Base-by-base conservation (phyloP, 2,888 invertebrate species). In the Thymelicus lineola region DNA sequence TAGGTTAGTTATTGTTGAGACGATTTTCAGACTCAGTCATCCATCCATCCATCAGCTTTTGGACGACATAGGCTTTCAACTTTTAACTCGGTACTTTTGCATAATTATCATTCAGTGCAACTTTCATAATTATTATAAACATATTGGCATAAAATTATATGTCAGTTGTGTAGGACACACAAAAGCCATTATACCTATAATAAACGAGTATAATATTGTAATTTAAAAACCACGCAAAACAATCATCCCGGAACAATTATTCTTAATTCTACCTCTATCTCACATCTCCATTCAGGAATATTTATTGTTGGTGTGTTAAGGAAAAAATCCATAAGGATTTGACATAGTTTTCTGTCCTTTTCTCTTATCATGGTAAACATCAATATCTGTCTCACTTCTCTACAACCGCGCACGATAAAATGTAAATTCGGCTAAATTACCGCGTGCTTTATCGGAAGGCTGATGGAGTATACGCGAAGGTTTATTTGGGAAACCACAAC, bases 401-500 rank as follows among this genome's bases (percentile, higher is more conserved):
- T 69, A 57, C 50, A 20, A 15, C 58, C 15, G 35, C 50, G 62
- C 48, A 48, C 68, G 58, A 58, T 69, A 63, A 69, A 69, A 69
- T 69, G 68, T 48, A 69, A 69, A 69, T 62, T 68, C 62, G 14
- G 62, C 57, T 57, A 68, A 68, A 62, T 61, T 67, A 62, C 62
- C 61, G 67, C 67, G 61, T 68, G 68, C 61, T 68, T 68, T 62
- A 68, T 68, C 62, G 68, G 14, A 28, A 46, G 46, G 17, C 53
- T 53, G 68, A 48, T 69, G 61, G 38, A 55, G 61, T 55, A 67
- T 67, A 66, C 42, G 36, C 45, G 66, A 67, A 55, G 60, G 62
- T 68, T 68, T 68, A 68, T 62, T 61, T 61, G 46, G 38, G 20
- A 28, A n/a, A 9, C 28, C 45, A 15, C 50, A 55, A 45, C 5